Percentiles rank a stretch among this genome's conserved stretches.
Conservation (phyloP, 2,797 vertebrate species). For the Melanotaenia pygmaea region DNA sequence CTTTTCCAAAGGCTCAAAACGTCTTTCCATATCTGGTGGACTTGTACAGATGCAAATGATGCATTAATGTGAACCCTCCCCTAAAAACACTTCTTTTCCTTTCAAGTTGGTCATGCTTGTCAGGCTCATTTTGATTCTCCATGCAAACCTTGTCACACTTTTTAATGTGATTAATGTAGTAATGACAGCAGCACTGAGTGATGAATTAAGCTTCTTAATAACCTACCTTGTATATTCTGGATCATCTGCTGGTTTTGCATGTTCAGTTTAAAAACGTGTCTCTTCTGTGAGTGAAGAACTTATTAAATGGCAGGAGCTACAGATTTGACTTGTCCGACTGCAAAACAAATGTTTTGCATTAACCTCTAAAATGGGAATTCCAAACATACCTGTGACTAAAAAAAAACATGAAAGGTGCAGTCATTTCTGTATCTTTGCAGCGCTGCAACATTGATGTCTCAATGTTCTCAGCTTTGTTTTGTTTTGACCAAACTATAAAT, state of each 20-base stretch:
- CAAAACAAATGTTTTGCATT: not conserved
- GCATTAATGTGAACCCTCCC: conserved; percentile 8
- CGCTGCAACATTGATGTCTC: too few species aligned
- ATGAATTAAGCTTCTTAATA: conserved; percentile 19
- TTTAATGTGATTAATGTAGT: conserved; percentile 33
- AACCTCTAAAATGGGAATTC: not conserved
- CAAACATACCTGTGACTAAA: not conserved
- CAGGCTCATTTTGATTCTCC: conserved; percentile 29
- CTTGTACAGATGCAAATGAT: conserved; percentile 2
- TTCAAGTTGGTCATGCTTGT: conserved; percentile 31
- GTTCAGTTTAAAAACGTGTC: not conserved
- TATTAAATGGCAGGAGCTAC: not conserved
- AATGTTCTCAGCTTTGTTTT: not conserved
- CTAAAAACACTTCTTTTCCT: conserved; percentile 12
- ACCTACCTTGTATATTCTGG: not conserved
- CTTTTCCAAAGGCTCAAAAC: conserved; percentile 1
- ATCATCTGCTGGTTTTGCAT: not conserved
- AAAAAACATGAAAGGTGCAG: not conserved
- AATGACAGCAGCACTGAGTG: conserved; percentile 21
- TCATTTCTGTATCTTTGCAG: too few species aligned
- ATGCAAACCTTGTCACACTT: conserved; percentile 9
- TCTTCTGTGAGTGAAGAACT: not conserved
- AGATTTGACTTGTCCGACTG: too few species aligned
- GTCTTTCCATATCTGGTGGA: not conserved
- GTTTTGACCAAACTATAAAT: not conserved